phyloP scores from a whole-genome alignment of 2,113 vertebrate species.

The Amphiprion ocellaris region DNA sequence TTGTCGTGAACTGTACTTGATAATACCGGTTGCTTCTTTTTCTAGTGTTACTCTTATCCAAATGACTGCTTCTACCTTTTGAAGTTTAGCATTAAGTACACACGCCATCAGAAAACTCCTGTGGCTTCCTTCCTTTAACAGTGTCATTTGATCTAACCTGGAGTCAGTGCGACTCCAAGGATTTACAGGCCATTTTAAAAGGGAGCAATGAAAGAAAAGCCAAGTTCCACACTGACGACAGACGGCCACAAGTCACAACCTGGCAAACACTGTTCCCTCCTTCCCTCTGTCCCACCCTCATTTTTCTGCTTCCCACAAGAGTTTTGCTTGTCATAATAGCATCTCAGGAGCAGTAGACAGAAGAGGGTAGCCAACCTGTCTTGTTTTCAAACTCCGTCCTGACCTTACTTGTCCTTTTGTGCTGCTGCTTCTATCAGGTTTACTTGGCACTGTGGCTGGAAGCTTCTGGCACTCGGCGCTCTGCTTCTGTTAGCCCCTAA shows the following conservation, averaged over 20 bases:
- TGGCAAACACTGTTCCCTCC: slow-evolving; percentile 29
- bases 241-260: slow-evolving; percentile 45
- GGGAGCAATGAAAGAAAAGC: slow-evolving; percentile 67
- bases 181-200: slow-evolving; percentile 74
- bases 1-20: slow-evolving; percentile 15
- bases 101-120: slow-evolving; percentile 48
- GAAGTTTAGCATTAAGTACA: not conserved
- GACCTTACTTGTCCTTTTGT: not conserved
- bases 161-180: slow-evolving; percentile 55
- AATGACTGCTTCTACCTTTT: not conserved
- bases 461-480: slow-evolving; percentile 39
- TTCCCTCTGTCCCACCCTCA: not conserved
- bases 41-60: not conserved
- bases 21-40: not conserved
- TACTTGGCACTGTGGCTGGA: slow-evolving; percentile 36
- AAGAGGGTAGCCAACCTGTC: not conserved
- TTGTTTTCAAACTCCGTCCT: slow-evolving; percentile 24
- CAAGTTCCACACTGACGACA: slow-evolving; percentile 68
- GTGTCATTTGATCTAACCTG: slow-evolving; percentile 68
- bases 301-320: slow-evolving; percentile 15
- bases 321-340: slow-evolving; percentile 1
- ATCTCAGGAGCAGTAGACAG: slow-evolving; percentile 9
- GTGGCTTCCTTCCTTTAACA: slow-evolving; percentile 62
- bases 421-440: slow-evolving; percentile 34
- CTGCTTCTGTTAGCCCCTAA: slow-evolving; percentile 28